A percentile compares a stretch with the other conserved stretches of the same genome.
Evolutionary conservation across 2,888 invertebrate genomes (phyloP).

Genomic region (Cepaea hortensis): DNA sequence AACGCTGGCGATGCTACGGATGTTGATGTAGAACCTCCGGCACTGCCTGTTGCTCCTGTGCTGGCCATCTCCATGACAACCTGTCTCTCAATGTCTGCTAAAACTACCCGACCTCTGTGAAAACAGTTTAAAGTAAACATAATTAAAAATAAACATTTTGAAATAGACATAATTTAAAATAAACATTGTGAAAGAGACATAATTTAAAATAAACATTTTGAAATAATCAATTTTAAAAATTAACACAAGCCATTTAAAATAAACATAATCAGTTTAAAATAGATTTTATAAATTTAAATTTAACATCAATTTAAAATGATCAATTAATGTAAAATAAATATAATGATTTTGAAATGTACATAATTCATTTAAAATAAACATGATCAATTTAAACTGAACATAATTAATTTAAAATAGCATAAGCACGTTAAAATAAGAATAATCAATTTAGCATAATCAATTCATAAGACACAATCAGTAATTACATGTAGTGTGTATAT

Average conservation of each 20-base stretch:
- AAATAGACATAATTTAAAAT: too few species aligned
- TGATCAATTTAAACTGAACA: background rate
- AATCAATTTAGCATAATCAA: too few species aligned
- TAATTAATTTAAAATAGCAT: background rate
- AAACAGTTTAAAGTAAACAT: background rate
- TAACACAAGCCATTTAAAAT: too few species aligned
- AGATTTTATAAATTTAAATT: too few species aligned
- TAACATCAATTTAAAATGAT: too few species aligned
- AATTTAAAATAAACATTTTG: too few species aligned
- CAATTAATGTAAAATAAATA: too few species aligned
- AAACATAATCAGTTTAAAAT: too few species aligned
- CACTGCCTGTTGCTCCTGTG: background rate
- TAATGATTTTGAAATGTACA: background rate
- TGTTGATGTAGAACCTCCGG: background rate
- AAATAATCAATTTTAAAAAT: too few species aligned
- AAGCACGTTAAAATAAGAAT: background rate
- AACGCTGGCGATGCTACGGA: background rate
- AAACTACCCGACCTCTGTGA: slow-evolving; percentile 39
- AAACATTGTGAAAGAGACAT: too few species aligned
- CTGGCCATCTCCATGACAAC: slow-evolving; percentile 43
- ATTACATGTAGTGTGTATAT: background rate
- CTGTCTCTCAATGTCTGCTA: slow-evolving; percentile 44
- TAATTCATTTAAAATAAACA: background rate
- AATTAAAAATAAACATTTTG: too few species aligned
- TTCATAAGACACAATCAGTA: background rate